Evolutionary conservation across 1,140 invertebrate species (phyloP).

Genomic region (Lethrus apterus): DNA sequence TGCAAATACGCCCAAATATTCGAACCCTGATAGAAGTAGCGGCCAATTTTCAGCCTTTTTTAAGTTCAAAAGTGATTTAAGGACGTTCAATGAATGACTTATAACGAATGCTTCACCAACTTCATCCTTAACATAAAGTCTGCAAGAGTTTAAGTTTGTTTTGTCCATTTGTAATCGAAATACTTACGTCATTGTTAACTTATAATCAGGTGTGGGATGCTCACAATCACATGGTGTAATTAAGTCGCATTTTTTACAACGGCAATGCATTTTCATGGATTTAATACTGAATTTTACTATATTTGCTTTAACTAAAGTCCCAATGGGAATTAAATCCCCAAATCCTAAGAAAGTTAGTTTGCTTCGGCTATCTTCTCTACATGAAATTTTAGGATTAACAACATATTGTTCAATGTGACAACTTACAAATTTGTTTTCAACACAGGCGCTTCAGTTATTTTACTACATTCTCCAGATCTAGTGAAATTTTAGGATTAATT

Average conservation of each 20-base stretch:
- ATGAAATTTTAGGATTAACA: not conserved
- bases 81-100: constrained; percentile 1
- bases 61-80: not conserved
- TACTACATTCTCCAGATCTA: too few species aligned
- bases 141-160: not conserved
- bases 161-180: not conserved
- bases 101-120: constrained; percentile 12
- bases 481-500: not conserved
- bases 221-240: not conserved
- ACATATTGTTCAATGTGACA: too few species aligned
- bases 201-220: not conserved
- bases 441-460: too few species aligned
- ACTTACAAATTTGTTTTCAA: constrained; percentile 4
- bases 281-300: not conserved
- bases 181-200: not conserved
- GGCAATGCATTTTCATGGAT: constrained; percentile 6
- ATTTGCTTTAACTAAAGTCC: constrained; percentile 1
- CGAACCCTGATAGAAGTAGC: too few species aligned
- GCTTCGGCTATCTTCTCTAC: not conserved
- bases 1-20: too few species aligned
- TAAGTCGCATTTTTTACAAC: not conserved
- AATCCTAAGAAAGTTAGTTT: constrained; percentile 7
- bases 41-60: too few species aligned
- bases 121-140: constrained; percentile 9
- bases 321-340: not conserved